Evolutionary conservation across 35 echinoderm and acorn worm genomes (phyloP), one percentile per base, ranked within the genome.

Genomic region (Ptychodera flava): DNA sequence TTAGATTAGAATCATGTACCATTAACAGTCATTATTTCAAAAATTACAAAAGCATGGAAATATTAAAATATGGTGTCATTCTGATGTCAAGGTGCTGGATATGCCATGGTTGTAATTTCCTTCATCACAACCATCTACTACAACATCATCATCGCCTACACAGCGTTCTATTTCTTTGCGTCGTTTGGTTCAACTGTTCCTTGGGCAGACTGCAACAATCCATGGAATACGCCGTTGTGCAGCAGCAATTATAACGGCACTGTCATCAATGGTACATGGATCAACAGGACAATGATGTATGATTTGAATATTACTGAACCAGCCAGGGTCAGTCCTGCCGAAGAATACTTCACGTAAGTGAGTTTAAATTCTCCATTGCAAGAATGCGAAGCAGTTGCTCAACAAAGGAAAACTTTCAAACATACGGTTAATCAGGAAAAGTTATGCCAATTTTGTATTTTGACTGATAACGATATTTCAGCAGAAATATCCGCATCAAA

Each of bases 201-300:
- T 0, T 94, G 95, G 92, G 80, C 90, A 16, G 87, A 79, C 37
- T 97, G 95, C 80, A 77, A 91, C 38, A 90, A 97, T 37, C 36
- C 79, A n/a, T 97, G 95, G 95, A 97, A 97, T 79, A 93, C 95
- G 1, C 89, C 85, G 79, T 82, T 88, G 22, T 97, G 95, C 84
- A 88, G 85, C 31, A 37, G 33, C 6, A 64, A 64, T 22, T 64
- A 12, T 22, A 64, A 64, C 22, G 45, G 45, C 6, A 64, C 45
- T 6, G 6, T 64, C 6, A 64, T 64, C 45, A 64, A 64, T 64
- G 45, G 45, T 12, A 64, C 45, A 64, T 64, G 45, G 45, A 12
- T 12, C 22, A 64, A 64, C 22, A 64, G 22, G 22, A 64, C 6
- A 6, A 64, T 64, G 45, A 64, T 22, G 22, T 6, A 64, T 6